A percentile compares a stretch with the other conserved stretches of the same genome.
phyloP scores from a whole-genome alignment of 1,140 invertebrate species.

The Bombus soroeensis region DNA sequence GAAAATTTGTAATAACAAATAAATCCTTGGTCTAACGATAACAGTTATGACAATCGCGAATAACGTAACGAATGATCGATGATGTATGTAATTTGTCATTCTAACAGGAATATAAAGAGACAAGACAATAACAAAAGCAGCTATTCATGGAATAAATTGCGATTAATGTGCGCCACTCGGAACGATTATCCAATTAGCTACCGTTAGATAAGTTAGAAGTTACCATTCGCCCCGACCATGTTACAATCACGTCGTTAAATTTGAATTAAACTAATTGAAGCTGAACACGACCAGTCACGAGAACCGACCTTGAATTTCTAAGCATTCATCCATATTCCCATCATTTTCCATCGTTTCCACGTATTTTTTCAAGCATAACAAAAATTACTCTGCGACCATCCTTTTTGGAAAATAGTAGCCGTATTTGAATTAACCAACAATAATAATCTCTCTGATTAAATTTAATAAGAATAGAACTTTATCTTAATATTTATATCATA shows the following conservation, averaged over 20 bases:
- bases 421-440: neutral
- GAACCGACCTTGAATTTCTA: neutral
- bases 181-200: conserved; percentile 18
- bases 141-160: neutral
- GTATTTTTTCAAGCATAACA: too few species aligned
- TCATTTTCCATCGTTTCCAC: neutral
- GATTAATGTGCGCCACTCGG: neutral
- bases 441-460: neutral
- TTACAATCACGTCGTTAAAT: neutral
- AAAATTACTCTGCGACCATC: neutral
- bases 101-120: neutral
- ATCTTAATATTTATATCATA: too few species aligned
- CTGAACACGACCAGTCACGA: neutral
- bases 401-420: neutral
- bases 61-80: neutral
- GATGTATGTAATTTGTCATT: neutral
- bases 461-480: neutral
- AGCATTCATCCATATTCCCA: neutral
- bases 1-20: neutral
- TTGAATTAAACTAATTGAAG: neutral
- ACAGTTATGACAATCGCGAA: neutral
- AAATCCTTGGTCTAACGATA: neutral
- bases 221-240: neutral
- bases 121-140: neutral
- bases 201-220: neutral